phyloP scores from a whole-genome alignment of 2,888 invertebrate species.

The Catocala fraxini region DNA sequence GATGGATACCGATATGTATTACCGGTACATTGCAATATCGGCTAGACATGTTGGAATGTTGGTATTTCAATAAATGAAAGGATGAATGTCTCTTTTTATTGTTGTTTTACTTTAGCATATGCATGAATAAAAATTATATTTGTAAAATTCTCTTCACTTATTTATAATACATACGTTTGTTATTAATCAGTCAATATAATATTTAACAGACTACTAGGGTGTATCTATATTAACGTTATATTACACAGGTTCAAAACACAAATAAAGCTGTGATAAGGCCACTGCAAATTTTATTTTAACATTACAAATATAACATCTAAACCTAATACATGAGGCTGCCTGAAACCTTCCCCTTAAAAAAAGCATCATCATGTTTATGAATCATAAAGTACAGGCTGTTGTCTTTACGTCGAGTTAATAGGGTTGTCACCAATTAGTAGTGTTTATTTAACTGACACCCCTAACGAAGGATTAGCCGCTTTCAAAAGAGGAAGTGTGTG shows the following conservation, averaged over 20 bases:
- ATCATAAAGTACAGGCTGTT: slow-evolving; percentile 38
- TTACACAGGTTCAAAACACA: too few relatives aligned
- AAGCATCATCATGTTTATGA: slow-evolving; percentile 27
- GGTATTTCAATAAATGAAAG: not conserved
- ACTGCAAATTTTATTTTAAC: too few relatives aligned
- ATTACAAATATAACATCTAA: too few relatives aligned
- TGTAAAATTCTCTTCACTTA: too few relatives aligned
- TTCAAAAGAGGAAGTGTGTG: slow-evolving; percentile 34
- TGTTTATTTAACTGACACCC: slow-evolving; percentile 38
- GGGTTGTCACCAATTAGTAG: slow-evolving; percentile 42
- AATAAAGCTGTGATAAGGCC: too few relatives aligned
- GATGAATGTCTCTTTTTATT: not conserved
- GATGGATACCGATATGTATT: slow-evolving; percentile 25
- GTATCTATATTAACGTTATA: too few relatives aligned
- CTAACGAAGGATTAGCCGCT: slow-evolving; percentile 31
- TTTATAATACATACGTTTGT: too few relatives aligned
- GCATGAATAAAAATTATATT: too few relatives aligned
- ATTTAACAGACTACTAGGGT: too few relatives aligned
- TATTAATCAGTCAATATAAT: too few relatives aligned
- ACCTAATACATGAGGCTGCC: not conserved
- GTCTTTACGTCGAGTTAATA: slow-evolving; percentile 32
- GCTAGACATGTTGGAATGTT: not conserved
- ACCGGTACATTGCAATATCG: not conserved
- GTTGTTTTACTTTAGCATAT: too few relatives aligned
- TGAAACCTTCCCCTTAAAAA: not conserved